Conservation (phyloP, 2,888 invertebrate genomes). For the Tachina lurida region DNA sequence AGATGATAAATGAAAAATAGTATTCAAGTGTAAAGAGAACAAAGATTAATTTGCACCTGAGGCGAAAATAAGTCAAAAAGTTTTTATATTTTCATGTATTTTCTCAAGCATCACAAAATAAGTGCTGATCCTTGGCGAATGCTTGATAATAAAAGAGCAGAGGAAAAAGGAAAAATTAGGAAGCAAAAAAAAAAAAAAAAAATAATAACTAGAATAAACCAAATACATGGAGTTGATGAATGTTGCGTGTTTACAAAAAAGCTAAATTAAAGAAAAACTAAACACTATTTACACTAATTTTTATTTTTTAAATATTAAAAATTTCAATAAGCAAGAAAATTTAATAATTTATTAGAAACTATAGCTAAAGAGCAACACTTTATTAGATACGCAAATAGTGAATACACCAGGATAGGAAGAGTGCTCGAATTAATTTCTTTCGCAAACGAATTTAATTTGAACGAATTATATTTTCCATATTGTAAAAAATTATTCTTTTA, state of each 20-base stretch:
- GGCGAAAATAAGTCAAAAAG: conserved; percentile 64
- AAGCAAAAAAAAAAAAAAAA: too few species aligned
- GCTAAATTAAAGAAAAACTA: not conserved
- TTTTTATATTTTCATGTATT: conserved; percentile 55
- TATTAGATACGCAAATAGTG: too few species aligned
- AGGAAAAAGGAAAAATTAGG: not conserved
- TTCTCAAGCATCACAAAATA: conserved; percentile 58
- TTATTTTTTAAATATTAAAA: not conserved
- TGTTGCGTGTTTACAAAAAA: conserved; percentile 7
- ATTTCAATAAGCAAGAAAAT: too few species aligned
- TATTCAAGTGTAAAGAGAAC: conserved; percentile 69
- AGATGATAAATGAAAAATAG: conserved; percentile 70
- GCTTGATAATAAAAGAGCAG: conserved; percentile 18
- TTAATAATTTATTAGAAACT: too few species aligned
- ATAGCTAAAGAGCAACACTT: too few species aligned
- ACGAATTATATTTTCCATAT: too few species aligned
- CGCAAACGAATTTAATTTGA: too few species aligned
- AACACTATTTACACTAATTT: not conserved
- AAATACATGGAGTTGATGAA: conserved; percentile 24
- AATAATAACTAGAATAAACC: conserved; percentile 18
- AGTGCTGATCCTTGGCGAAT: conserved; percentile 63
- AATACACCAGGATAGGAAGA: too few species aligned
- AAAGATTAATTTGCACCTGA: conserved; percentile 72
- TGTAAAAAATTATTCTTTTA: too few species aligned
- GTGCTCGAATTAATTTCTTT: too few species aligned